Conservation (phyloP, 2,888 invertebrate species). For the Himalopsyche japonica region DNA sequence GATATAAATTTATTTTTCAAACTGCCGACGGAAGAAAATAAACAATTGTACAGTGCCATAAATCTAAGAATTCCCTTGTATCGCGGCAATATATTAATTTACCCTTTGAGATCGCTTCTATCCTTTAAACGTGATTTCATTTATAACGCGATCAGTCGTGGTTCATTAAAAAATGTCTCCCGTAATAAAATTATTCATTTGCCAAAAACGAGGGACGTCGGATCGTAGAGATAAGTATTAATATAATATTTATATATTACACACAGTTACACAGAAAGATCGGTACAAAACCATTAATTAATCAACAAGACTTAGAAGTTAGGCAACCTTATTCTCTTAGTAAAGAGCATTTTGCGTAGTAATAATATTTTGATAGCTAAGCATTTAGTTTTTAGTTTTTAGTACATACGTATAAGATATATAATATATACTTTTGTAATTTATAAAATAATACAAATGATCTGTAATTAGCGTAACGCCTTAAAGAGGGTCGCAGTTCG, state of each 20-base stretch:
- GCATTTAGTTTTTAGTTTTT: not conserved
- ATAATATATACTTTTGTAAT: slow-evolving; percentile 4
- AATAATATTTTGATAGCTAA: slow-evolving; percentile 17
- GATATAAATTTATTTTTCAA: slow-evolving; percentile 1
- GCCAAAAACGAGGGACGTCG: not conserved
- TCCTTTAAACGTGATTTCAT: slow-evolving; percentile 25
- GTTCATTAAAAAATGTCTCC: slow-evolving; percentile 31
- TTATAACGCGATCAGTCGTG: slow-evolving; percentile 38
- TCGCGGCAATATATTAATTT: slow-evolving; percentile 27
- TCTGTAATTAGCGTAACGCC: not conserved
- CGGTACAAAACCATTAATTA: slow-evolving; percentile 37
- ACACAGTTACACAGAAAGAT: slow-evolving; percentile 26
- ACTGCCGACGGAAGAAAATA: not conserved
- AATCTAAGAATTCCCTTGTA: slow-evolving; percentile 22
- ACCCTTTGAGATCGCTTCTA: slow-evolving; percentile 36
- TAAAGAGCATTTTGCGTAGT: slow-evolving; percentile 19
- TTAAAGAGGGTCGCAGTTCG: slow-evolving; percentile 6
- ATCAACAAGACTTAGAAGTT: slow-evolving; percentile 39
- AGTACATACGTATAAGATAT: slow-evolving; percentile 5
- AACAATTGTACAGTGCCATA: not conserved
- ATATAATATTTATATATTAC: slow-evolving; percentile 27
- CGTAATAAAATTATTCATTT: slow-evolving; percentile 21
- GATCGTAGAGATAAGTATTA: slow-evolving; percentile 18
- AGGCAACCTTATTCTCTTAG: slow-evolving; percentile 24
- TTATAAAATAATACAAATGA: slow-evolving; percentile 14